phyloP scores from a whole-genome alignment of 2,113 vertebrate species.

The Pholis gunnellus region DNA sequence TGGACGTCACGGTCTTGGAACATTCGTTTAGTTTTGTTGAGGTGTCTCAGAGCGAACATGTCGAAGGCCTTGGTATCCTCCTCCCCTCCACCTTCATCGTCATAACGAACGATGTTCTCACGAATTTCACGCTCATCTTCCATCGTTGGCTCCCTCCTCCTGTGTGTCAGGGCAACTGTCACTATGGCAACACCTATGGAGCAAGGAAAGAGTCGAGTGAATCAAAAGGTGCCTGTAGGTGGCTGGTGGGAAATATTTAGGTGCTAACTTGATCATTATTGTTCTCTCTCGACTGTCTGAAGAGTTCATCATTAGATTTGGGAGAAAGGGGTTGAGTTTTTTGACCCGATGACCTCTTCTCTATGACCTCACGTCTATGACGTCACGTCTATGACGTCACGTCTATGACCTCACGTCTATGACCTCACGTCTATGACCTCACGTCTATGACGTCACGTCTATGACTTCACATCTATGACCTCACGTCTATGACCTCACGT shows the following conservation, averaged over 20 bases:
- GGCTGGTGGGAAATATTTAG: no score
- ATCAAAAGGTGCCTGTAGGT: background rate
- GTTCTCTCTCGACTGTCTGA: no score
- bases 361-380: no score
- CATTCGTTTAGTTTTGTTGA: constrained; percentile 77
- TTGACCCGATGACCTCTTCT: no score
- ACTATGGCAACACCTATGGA: constrained; percentile 44
- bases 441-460: no score
- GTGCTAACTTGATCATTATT: background rate
- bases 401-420: no score
- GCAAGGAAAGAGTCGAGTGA: background rate
- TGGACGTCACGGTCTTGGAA: rapidly evolving
- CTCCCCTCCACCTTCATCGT: constrained; percentile 94
- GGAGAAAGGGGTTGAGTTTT: no score
- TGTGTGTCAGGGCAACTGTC: constrained; percentile 38
- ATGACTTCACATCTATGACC: no score
- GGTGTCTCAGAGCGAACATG: constrained; percentile 90
- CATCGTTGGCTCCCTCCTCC: constrained; percentile 88
- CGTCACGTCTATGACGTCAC: no score
- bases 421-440: no score
- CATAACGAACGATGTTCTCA: constrained; percentile 93
- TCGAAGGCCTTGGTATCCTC: constrained; percentile 95
- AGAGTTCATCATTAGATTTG: no score
- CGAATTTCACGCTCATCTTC: constrained; percentile 90
- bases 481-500: no score